Base-by-base conservation (phyloP, 2,888 invertebrate genomes). In the Norana najaformis region DNA sequence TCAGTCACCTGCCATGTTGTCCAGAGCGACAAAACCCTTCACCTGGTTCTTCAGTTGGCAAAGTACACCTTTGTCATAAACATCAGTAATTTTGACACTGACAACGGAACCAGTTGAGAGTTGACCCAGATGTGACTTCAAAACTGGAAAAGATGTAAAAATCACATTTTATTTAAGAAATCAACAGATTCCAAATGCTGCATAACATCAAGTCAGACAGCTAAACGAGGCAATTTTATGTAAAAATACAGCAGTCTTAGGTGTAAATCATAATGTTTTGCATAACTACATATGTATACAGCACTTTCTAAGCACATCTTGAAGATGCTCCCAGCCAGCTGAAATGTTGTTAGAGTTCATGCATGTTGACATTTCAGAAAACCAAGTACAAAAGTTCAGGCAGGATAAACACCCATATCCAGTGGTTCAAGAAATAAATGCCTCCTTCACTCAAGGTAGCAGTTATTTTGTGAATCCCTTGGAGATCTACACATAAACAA, bases 51-150 rank as follows among this genome's bases (percentile, higher is more conserved):
- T 90, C 18, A 92, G 47, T 23, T 91, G 85, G 92, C 93, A 92
- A 37, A 93, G 89, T 16, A 92, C 91, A 14, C 93, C 93, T 82
- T 91, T 89, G 39, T 93, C 92, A n/a, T 91, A 91, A 34, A 92
- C 90, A 90, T 93, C 89, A 23, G 91, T 92, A 13, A 93, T 91
- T 5, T 90, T 92, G 13, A 92, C 93, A 20, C 89, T 88, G 88
- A 92, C 91, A 0, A 93, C 23, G 20, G 91, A 88, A 34, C 92
- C 92, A 35, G 89, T 69, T 35, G 47, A n/a, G 41, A 83, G 53
- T 34, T 89, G 38, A 18, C 30, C 39, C 83, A 91, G 82, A 35
- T 88, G 35, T 20, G 35, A 41, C 88, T 53, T 90, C 30, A 35
- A 34, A 88, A 82, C 90, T 90, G 90, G 30, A 88, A 88, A 38